Evolutionary conservation across 2,797 vertebrate species (phyloP), one percentile per base, ranked within the genome.

Genomic region (Pygocentrus nattereri): DNA sequence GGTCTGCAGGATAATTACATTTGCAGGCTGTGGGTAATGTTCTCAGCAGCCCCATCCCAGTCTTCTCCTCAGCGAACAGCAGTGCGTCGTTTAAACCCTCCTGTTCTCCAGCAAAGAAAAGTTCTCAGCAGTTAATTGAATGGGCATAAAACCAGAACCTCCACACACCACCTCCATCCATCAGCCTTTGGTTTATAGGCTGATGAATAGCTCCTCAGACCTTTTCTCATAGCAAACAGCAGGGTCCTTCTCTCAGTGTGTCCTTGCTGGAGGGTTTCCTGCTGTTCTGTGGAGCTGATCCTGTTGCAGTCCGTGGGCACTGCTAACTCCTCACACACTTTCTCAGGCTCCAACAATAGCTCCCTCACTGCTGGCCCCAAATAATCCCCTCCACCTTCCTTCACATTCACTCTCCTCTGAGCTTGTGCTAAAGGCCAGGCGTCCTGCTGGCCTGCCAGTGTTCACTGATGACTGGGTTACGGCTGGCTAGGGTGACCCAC

Each of bases 301-400:
- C 47, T 81, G 44, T 81, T 81, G 69, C 65, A 19, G 31, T 18
- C 44, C 52, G 79, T 87, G 82, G 86, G 58, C 82, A 81, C 87
- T 78, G 83, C 79, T 88, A 88, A 83, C 83, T 82, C 79, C 91
- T 89, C 91, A 87, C 88, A 89, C 90, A 88, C 89, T 91, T 93
- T 94, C 94, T 94, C 92, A 93, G 89, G 90, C 89, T 87, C 71
- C 21, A 91, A 95, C 93, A 94, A 94, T 90, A 88, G 88, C 72
- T 76, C 87, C 86, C 88, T 87, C 58, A 62, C 80, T 72, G 89
- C 74, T 56, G 79, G 78, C 88, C 91, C 90, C 87, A 49, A 91
- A 91, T 87, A 87, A 94, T 94, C 93, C 91, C 87, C 88, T 88
- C 87, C 87, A 47, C 47, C 68, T 71, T 67, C 23, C 47, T 18